Evolutionary conservation across 2,888 invertebrate species (phyloP).

Genomic region (Cantharis nigra): DNA sequence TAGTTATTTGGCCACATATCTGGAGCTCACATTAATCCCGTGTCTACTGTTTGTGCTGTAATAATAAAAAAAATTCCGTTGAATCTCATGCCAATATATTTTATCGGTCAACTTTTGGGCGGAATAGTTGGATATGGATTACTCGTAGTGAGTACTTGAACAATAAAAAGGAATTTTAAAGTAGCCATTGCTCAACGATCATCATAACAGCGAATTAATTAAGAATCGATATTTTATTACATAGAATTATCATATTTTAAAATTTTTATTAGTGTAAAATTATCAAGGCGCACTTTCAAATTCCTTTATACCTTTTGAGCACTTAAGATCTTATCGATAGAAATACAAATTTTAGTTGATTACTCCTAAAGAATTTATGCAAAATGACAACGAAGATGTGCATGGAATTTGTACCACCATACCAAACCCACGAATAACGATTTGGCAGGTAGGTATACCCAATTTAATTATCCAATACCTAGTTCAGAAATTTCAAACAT

Average conservation of each 20-base stretch:
- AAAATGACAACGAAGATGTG: slow-evolving; percentile 1
- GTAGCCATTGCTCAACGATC: background rate
- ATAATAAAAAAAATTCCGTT: slow-evolving; percentile 62
- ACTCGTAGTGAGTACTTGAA: slow-evolving; percentile 55
- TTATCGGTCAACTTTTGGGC: slow-evolving; percentile 68
- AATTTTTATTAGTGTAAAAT: background rate
- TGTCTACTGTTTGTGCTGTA: slow-evolving; percentile 69
- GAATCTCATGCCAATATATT: slow-evolving; percentile 62
- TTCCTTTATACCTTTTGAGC: background rate
- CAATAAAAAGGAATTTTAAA: background rate
- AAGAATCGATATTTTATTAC: background rate
- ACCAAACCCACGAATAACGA: slow-evolving; percentile 34
- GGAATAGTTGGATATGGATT: slow-evolving; percentile 70
- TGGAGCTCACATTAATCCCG: slow-evolving; percentile 79
- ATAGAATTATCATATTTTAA: background rate
- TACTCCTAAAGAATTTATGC: slow-evolving; percentile 36
- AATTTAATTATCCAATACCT: background rate
- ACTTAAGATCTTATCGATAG: background rate
- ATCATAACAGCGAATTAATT: too few relatives aligned
- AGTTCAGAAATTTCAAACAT: background rate
- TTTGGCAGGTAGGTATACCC: slow-evolving; percentile 18
- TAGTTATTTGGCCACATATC: slow-evolving; percentile 77
- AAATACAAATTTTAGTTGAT: slow-evolving; percentile 38
- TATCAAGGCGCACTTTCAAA: background rate
- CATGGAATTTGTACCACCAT: slow-evolving; percentile 40